phyloP scores from a whole-genome alignment of 2,888 invertebrate species.

The Lasioglossum lativentre region DNA sequence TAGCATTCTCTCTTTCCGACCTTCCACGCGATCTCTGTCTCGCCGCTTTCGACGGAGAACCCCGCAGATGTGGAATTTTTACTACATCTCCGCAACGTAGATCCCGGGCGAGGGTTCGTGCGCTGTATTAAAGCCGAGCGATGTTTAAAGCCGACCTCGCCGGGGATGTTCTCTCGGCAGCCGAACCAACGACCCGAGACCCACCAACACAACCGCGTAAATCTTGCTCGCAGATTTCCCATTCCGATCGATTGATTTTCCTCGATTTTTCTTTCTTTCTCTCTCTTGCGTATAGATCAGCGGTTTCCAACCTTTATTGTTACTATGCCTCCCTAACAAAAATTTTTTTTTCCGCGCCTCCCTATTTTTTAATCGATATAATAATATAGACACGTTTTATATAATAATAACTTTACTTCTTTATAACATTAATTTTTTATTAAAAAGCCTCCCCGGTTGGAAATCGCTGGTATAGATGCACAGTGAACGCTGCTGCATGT shows the following conservation, averaged over 20 bases:
- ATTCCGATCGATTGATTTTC: neutral
- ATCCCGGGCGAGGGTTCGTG: slow-evolving; percentile 75
- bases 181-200: slow-evolving; percentile 3
- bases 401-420: no score
- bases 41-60: slow-evolving; percentile 46
- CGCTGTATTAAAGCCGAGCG: slow-evolving; percentile 74
- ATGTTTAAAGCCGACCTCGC: slow-evolving; percentile 73
- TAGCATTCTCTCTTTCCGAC: slow-evolving; percentile 41
- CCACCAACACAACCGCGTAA: neutral
- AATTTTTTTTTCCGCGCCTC: no score
- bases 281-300: neutral
- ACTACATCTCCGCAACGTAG: slow-evolving; percentile 72
- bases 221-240: neutral
- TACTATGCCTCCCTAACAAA: no score
- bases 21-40: slow-evolving; percentile 14
- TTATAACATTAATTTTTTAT: no score
- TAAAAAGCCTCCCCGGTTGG: no score
- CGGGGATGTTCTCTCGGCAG: neutral
- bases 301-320: no score
- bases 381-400: no score
- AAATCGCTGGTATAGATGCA: no score
- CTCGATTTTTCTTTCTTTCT: neutral
- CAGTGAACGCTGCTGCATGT: no score
- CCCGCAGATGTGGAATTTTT: slow-evolving; percentile 79
- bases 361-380: no score